These are phyloP conservation scores for Chromoteleia sp. DNA, from an alignment of 2,888 invertebrate genomes.

Conservation along the genomic window DNA sequence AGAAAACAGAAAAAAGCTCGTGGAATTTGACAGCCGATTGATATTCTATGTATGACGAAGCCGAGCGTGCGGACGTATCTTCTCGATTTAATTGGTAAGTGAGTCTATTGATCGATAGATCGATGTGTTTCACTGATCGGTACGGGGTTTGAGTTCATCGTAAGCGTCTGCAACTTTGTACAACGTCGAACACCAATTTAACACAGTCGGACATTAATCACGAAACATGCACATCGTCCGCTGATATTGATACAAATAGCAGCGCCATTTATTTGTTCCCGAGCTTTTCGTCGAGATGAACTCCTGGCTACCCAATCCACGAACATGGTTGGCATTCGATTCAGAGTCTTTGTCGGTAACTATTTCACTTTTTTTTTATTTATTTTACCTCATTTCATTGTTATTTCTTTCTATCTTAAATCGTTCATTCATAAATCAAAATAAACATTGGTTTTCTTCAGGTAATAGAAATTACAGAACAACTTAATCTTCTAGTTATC, in stretches of 20 bases:
- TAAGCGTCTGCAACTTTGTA: not conserved
- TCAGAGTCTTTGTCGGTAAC: constrained; percentile 69
- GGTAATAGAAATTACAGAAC: constrained; percentile 2
- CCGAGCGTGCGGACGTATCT: constrained; percentile 72
- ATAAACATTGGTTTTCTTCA: not conserved
- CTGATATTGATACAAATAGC: constrained; percentile 15
- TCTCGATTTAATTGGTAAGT: constrained; percentile 80
- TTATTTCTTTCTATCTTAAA: not conserved
- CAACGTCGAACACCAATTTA: constrained; percentile 12
- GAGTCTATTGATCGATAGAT: constrained; percentile 32
- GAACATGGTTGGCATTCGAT: constrained; percentile 77
- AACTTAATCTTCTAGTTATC: constrained; percentile 13
- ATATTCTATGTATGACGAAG: constrained; percentile 77
- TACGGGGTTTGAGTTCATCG: constrained; percentile 21
- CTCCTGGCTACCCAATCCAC: constrained; percentile 77
- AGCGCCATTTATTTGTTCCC: not conserved
- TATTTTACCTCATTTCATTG: constrained; percentile 14
- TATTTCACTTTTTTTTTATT: constrained; percentile 28
- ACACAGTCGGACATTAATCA: constrained; percentile 36
- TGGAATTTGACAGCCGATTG: constrained; percentile 48
- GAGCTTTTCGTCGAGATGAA: constrained; percentile 71
- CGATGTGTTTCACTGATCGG: constrained; percentile 29
- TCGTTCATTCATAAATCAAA: not conserved
- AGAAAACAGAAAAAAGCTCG: constrained; percentile 50
- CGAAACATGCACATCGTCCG: constrained; percentile 40